Evolutionary conservation across 2,888 invertebrate genomes (phyloP).

Genomic region (Metellina segmentata): DNA sequence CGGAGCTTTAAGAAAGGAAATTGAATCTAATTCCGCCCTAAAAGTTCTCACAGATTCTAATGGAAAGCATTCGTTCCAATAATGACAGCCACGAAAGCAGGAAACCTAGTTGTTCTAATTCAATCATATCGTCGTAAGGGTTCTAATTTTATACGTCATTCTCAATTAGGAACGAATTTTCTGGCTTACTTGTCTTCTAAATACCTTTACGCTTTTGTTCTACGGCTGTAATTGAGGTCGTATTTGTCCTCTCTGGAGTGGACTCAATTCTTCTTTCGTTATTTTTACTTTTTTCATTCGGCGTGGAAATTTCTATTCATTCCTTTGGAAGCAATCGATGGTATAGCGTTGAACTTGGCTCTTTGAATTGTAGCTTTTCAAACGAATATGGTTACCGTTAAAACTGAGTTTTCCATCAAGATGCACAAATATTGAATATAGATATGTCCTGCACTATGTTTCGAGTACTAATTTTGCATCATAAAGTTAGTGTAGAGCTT

Average conservation of each 20-base stretch:
- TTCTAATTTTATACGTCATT: conserved; percentile 74
- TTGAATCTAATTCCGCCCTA: conserved; percentile 20
- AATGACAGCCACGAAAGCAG: conserved; percentile 7
- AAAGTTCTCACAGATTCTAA: conserved; percentile 38
- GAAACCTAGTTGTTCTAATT: conserved; percentile 62
- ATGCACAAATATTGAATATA: too few species aligned
- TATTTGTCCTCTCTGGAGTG: conserved; percentile 26
- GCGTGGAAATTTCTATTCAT: conserved; percentile 7
- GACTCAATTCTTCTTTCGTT: neutral
- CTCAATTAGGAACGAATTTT: conserved; percentile 74
- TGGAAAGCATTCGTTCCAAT: conserved; percentile 36
- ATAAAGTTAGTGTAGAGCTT: too few species aligned
- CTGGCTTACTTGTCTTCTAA: conserved; percentile 53
- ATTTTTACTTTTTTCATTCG: neutral
- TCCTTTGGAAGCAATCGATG: neutral
- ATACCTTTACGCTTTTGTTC: conserved; percentile 63
- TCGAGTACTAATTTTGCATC: too few species aligned
- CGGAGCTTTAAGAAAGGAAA: neutral
- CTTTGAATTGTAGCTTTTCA: too few species aligned
- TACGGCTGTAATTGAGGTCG: conserved; percentile 62
- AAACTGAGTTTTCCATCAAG: too few species aligned
- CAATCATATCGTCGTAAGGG: conserved; percentile 75
- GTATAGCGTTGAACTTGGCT: too few species aligned
- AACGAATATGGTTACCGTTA: too few species aligned
- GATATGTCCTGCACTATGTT: too few species aligned